Evolutionary conservation across 2,113 vertebrate genomes (phyloP).

Genomic region (Amphiprion ocellaris): DNA sequence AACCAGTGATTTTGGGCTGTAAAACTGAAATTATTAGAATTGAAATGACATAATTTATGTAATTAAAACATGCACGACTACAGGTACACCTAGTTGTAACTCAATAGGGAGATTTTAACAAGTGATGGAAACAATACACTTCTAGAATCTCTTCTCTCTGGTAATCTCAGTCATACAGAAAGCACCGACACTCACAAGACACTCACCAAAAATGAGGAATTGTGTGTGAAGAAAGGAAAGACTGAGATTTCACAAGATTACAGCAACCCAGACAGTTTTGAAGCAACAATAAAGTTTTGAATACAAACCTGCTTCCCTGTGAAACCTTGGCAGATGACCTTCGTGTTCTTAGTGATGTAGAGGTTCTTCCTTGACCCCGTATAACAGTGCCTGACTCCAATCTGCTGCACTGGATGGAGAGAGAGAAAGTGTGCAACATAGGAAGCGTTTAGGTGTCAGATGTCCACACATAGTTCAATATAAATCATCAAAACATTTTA

Average conservation of each 20-base stretch:
- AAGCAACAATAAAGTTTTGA: constrained; percentile 5
- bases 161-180: neutral
- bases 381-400: constrained; percentile 93
- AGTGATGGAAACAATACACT: neutral
- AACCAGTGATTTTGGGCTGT: no score
- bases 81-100: no score
- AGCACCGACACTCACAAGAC: neutral
- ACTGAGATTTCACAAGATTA: constrained; percentile 29
- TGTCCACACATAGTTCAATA: neutral
- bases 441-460: neutral
- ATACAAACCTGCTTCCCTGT: constrained; percentile 97
- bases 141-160: neutral
- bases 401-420: constrained; percentile 89
- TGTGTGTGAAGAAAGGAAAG: constrained; percentile 1
- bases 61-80: no score
- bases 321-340: constrained; percentile 98
- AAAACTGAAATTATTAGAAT: no score
- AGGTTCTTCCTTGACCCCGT: constrained; percentile 89
- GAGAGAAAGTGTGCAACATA: neutral
- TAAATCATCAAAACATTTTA: neutral
- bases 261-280: neutral
- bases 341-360: constrained; percentile 92
- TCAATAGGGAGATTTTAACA: no score
- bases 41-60: no score
- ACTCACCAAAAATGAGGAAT: neutral